Conservation (phyloP, 2,797 vertebrate species). For the Craterocephalus amniculus region DNA sequence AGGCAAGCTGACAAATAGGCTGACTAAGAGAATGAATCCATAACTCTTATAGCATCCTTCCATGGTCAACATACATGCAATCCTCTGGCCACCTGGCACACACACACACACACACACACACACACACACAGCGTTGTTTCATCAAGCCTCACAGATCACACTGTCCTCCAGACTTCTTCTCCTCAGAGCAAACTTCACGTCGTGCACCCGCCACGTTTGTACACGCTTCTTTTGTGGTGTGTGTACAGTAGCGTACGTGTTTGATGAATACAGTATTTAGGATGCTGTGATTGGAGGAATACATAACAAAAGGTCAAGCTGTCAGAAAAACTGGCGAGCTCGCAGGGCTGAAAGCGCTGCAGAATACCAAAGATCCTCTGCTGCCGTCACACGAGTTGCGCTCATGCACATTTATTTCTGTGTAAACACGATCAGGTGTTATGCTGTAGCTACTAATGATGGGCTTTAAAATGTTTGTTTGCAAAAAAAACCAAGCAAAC, state of each 20-base stretch:
- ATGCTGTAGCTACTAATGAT: slow-evolving; percentile 10
- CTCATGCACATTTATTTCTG: slow-evolving; percentile 1
- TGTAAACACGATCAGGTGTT: slow-evolving; percentile 19
- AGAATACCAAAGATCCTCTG: slow-evolving; percentile 65
- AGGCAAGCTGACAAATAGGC: slow-evolving; percentile 59
- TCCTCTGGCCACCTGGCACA: slow-evolving; percentile 68
- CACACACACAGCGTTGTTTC: slow-evolving; percentile 8
- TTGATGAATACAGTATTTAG: slow-evolving; percentile 74
- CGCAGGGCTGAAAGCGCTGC: slow-evolving; percentile 29
- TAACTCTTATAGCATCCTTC: slow-evolving; percentile 57
- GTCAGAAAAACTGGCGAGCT: slow-evolving; percentile 68
- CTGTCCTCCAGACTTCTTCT: slow-evolving; percentile 45
- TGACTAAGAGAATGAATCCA: slow-evolving; percentile 66
- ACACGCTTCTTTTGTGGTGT: background rate
- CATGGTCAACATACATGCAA: slow-evolving; percentile 70
- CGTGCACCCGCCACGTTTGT: background rate
- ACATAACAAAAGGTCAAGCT: slow-evolving; percentile 77
- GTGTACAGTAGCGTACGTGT: slow-evolving; percentile 53
- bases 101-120: slow-evolving; percentile 22
- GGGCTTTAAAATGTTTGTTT: slow-evolving; percentile 15
- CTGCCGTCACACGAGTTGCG: slow-evolving; percentile 25
- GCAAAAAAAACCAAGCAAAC: background rate
- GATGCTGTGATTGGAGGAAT: slow-evolving; percentile 69
- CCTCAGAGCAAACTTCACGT: slow-evolving; percentile 30
- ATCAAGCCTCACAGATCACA: slow-evolving; percentile 31